Conservation (phyloP, 1,140 invertebrate species). For the Caerostris darwini region DNA sequence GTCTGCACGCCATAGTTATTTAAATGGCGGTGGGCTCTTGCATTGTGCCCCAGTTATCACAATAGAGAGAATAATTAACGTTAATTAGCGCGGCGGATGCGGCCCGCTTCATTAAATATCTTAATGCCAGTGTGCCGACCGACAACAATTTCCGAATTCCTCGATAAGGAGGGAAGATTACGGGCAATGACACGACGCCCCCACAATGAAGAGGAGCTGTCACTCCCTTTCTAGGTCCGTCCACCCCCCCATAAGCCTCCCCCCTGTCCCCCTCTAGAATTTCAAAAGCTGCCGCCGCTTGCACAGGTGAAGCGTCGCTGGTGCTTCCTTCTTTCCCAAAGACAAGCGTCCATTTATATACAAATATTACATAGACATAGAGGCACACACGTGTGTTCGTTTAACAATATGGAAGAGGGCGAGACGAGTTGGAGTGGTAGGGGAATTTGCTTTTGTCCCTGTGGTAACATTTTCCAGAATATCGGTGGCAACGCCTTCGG, state of each 20-base stretch:
- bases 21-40: slow-evolving; percentile 54
- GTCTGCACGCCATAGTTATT: slow-evolving; percentile 72
- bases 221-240: slow-evolving; percentile 64
- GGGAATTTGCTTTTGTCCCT: neutral
- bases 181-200: slow-evolving; percentile 39
- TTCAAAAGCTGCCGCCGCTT: neutral
- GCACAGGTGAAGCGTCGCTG: neutral
- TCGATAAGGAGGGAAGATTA: slow-evolving; percentile 75
- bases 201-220: neutral
- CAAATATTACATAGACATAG: slow-evolving; percentile 28
- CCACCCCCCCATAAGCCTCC: neutral
- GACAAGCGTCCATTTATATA: slow-evolving; percentile 58
- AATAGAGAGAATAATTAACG: slow-evolving; percentile 74
- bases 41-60: slow-evolving; percentile 70
- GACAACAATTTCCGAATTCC: slow-evolving; percentile 72
- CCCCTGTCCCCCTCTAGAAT: neutral
- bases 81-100: slow-evolving; percentile 74
- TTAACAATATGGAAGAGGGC: neutral
- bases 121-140: slow-evolving; percentile 61
- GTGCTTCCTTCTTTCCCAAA: slow-evolving; percentile 37
- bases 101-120: slow-evolving; percentile 73
- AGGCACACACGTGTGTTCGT: neutral
- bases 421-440: neutral
- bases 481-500: too few relatives aligned
- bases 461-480: neutral